A percentile compares a stretch with the other conserved stretches of the same genome.
phyloP scores from a whole-genome alignment of 35 echinoderm and acorn worm genomes.

The Lytechinus pictus region DNA sequence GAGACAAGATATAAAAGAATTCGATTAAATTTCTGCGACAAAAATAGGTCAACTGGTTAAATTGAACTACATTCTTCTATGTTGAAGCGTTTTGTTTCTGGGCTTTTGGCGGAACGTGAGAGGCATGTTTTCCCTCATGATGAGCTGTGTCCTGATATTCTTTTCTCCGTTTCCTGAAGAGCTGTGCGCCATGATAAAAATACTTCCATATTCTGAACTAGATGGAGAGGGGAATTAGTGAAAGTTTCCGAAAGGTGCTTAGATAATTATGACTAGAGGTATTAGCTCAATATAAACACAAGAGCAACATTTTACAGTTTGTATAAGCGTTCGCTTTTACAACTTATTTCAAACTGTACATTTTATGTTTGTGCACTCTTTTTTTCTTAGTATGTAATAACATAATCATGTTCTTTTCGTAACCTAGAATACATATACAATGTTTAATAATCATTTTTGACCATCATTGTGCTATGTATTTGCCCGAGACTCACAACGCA shows the following conservation, averaged over 20 bases:
- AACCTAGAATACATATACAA: too few relatives aligned
- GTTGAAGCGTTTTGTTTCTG: not conserved
- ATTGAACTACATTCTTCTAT: conserved; percentile 14
- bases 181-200: not conserved
- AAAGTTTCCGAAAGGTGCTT: not conserved
- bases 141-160: not conserved
- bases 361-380: too few relatives aligned
- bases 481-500: not conserved
- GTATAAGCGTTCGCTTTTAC: too few relatives aligned
- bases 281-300: too few relatives aligned
- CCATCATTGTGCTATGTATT: too few relatives aligned
- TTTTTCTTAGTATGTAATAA: too few relatives aligned
- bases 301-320: too few relatives aligned
- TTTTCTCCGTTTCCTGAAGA: not conserved
- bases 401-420: too few relatives aligned
- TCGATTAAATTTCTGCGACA: not conserved
- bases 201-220: not conserved
- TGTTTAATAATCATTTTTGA: too few relatives aligned
- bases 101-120: conserved; percentile 7
- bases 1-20: conserved; percentile 25
- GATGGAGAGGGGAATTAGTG: not conserved
- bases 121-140: not conserved
- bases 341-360: too few relatives aligned
- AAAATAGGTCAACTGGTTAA: conserved; percentile 39
- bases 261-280: too few relatives aligned